A percentile compares a stretch with the other conserved stretches of the same genome.
These are phyloP conservation scores for Aspidiotus destructor DNA, from an alignment of 2,888 invertebrate genomes.

Conservation along the genomic window DNA sequence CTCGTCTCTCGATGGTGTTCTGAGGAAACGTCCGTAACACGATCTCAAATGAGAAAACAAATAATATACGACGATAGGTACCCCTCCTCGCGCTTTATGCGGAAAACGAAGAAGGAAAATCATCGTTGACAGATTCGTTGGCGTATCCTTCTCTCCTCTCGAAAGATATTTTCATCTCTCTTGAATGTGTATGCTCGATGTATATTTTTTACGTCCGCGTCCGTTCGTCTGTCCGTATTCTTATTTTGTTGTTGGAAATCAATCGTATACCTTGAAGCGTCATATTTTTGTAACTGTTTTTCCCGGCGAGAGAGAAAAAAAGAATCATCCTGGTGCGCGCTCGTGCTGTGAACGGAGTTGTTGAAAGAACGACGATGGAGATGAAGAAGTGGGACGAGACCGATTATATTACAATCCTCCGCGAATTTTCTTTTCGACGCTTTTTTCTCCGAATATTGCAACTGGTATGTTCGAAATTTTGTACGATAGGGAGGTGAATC, in stretches of 20 bases:
- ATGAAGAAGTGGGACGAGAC: no score
- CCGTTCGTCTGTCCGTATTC: slow-evolving; percentile 10
- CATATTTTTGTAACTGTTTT: slow-evolving; percentile 32
- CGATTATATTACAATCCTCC: no score
- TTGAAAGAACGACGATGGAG: no score
- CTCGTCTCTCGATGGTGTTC: background rate
- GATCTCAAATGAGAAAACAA: slow-evolving; percentile 33
- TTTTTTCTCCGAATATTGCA: no score
- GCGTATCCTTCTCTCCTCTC: slow-evolving; percentile 18
- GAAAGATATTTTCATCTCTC: background rate
- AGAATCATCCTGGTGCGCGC: no score
- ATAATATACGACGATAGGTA: slow-evolving; percentile 1
- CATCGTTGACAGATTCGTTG: slow-evolving; percentile 28
- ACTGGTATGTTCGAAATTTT: no score
- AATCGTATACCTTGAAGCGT: slow-evolving; percentile 28
- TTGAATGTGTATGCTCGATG: slow-evolving; percentile 10
- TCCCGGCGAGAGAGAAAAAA: background rate
- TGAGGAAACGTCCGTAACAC: slow-evolving; percentile 30
- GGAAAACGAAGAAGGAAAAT: background rate
- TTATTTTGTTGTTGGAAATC: slow-evolving; percentile 29
- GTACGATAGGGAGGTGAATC: no score
- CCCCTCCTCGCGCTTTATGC: background rate
- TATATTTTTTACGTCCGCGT: slow-evolving; percentile 11
- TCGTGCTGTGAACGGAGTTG: no score
- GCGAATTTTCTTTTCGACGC: no score